Evolutionary conservation across 2,797 vertebrate species (phyloP), one percentile per base, ranked within the genome.

Genomic region (Tolypeutes matacus): DNA sequence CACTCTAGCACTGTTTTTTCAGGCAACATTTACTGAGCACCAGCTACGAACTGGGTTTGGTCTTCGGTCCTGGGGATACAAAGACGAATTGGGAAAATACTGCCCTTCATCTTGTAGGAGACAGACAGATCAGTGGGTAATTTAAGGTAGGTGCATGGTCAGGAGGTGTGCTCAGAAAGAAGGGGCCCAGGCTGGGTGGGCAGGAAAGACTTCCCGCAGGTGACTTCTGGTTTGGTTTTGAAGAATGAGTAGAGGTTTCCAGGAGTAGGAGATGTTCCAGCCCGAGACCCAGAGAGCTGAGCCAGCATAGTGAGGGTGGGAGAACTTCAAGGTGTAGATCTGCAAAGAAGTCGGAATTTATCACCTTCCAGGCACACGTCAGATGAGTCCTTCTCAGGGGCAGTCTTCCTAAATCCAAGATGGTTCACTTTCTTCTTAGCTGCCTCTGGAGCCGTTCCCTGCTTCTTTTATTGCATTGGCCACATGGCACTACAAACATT

Each of bases 31-130:
- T 69, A 70, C 58, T 62, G 27, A 58, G 18, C 34, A 53, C 62
- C 67, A 64, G 86, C 11, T 80, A 5, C 65, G 10, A 51, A 75
- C 27, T n/a, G 49, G 64, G 31, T 62, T 20, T 65, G 11, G 49
- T 53, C 4, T 64, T 93, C 42, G 21, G 17, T 65, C 10, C 53
- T 84, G 6, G 18, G 18, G 8, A 36, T 3, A 64, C 17, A 70
- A 83, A 76, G 29, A 29, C n/a, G 51, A 84, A 87, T 7, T 36
- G 36, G 51, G 27, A 53, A 81, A 94, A 73, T 25, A 46, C 17
- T 7, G 49, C 80, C 39, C 64, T 91, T 14, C n/a, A 36, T 36
- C 29, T 46, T 64, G 0, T 51, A 76, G 36, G 62, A 89, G 14
- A 72, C 25, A 83, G 36, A 39, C 69, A 51, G 20, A 34, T 18